Evolutionary conservation across 2,888 invertebrate genomes (phyloP).

Genomic region (Epirrita christyi): DNA sequence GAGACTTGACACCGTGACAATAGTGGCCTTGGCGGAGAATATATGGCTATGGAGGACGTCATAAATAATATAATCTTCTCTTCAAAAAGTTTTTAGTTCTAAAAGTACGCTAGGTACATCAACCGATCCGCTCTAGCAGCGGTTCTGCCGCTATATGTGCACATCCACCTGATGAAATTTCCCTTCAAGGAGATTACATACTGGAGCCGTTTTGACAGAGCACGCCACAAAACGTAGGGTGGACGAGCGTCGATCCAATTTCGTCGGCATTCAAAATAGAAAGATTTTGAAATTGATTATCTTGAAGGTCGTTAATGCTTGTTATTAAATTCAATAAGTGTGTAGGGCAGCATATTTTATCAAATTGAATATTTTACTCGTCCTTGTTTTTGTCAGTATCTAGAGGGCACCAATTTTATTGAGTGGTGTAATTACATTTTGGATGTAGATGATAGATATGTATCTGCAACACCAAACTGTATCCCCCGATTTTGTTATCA

Average conservation of each 20-base stretch:
- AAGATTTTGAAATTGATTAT: slow-evolving; percentile 36
- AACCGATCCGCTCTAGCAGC: not conserved
- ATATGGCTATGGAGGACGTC: too few relatives aligned
- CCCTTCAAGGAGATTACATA: slow-evolving; percentile 58
- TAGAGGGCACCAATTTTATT: too few relatives aligned
- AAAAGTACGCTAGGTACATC: too few relatives aligned
- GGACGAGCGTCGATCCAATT: slow-evolving; percentile 37
- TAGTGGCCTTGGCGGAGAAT: too few relatives aligned
- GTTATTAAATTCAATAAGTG: slow-evolving; percentile 14
- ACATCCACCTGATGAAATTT: slow-evolving; percentile 25
- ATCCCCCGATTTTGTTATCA: too few relatives aligned
- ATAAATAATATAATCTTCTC: too few relatives aligned
- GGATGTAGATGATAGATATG: too few relatives aligned
- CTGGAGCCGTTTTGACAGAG: slow-evolving; percentile 42
- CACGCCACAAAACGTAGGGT: slow-evolving; percentile 38
- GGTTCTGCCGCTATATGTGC: slow-evolving; percentile 19
- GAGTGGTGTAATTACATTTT: too few relatives aligned
- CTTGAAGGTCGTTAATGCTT: slow-evolving; percentile 2
- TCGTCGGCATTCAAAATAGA: slow-evolving; percentile 34
- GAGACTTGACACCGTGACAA: too few relatives aligned
- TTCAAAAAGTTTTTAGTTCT: too few relatives aligned
- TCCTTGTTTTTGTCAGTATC: not conserved
- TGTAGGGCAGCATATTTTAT: not conserved
- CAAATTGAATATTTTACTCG: too few relatives aligned
- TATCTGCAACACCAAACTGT: too few relatives aligned